Evolutionary conservation across 2,797 vertebrate genomes (phyloP).

Genomic region (Geotrypetes seraphini): DNA sequence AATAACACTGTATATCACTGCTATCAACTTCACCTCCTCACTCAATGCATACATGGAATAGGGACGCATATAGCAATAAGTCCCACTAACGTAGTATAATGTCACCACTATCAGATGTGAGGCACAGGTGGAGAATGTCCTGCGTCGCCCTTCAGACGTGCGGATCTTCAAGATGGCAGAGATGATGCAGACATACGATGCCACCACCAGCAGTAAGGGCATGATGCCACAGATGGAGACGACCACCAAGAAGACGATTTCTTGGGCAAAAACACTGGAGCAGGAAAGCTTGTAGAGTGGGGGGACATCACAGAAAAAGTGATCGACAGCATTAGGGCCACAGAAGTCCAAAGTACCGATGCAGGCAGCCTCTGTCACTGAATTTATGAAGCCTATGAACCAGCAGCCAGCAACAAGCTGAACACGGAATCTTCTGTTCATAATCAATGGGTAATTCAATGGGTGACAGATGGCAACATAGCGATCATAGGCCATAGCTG

Average conservation of each 20-base stretch:
- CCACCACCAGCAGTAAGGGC: constrained; percentile 25
- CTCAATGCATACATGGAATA: constrained; percentile 10
- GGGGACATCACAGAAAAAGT: constrained; percentile 40
- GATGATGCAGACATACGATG: constrained; percentile 24
- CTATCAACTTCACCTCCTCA: constrained; percentile 18
- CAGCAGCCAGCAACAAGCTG: constrained; percentile 16
- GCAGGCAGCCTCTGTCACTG: constrained; percentile 14
- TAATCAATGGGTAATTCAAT: constrained; percentile 27
- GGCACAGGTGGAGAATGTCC: constrained; percentile 23
- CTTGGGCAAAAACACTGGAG: constrained; percentile 11
- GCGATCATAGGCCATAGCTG: constrained; percentile 34
- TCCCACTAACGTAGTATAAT: constrained; percentile 29
- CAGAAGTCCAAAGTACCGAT: constrained; percentile 31
- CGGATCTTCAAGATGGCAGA: constrained; percentile 3
- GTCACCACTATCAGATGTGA: constrained; percentile 32
- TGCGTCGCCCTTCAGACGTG: constrained; percentile 2
- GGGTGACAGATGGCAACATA: constrained; percentile 37
- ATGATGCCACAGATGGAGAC: constrained; percentile 21
- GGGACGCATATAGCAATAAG: constrained; percentile 26
- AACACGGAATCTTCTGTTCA: constrained; percentile 11
- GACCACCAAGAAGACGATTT: constrained; percentile 24
- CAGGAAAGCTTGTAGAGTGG: constrained; percentile 33
- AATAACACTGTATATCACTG: constrained; percentile 25
- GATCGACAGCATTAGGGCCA: constrained; percentile 27
- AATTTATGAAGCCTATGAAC: constrained; percentile 23